These are phyloP conservation scores for Protosalanx chinensis DNA, from an alignment of 2,797 vertebrate species.

Conservation along the genomic window DNA sequence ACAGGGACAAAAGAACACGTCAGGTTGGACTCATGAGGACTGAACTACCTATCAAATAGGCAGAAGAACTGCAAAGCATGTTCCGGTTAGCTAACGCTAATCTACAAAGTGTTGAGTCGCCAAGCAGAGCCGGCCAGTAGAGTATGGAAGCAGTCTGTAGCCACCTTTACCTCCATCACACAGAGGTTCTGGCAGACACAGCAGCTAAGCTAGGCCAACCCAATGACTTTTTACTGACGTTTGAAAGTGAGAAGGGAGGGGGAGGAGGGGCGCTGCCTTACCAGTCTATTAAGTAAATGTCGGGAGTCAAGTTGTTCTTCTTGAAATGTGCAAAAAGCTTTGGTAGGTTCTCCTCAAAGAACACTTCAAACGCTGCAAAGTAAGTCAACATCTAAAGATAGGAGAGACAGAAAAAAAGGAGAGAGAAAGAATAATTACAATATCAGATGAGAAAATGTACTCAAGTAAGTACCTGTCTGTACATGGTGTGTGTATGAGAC, in stretches of 20 bases:
- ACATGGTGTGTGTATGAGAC: too few relatives aligned
- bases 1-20: background rate
- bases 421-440: background rate
- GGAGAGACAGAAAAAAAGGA: background rate
- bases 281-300: constrained; percentile 96
- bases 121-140: too few relatives aligned
- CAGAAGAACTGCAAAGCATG: background rate
- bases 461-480: background rate
- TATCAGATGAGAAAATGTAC: background rate
- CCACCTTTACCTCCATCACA: too few relatives aligned
- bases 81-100: too few relatives aligned
- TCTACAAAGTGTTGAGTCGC: too few relatives aligned
- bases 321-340: constrained; percentile 95
- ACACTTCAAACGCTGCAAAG: constrained; percentile 92
- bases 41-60: too few relatives aligned
- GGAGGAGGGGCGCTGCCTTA: constrained; percentile 60
- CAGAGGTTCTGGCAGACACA: too few relatives aligned
- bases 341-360: constrained; percentile 94
- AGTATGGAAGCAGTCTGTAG: too few relatives aligned
- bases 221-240: constrained; percentile 27
- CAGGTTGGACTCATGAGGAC: background rate
- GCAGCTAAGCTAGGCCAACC: constrained; percentile 26
- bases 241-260: background rate
- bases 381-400: constrained; percentile 86
- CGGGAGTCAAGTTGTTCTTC: constrained; percentile 88